phyloP scores from a whole-genome alignment of 2,797 vertebrate genomes.

The Acanthurus leucopareius region DNA sequence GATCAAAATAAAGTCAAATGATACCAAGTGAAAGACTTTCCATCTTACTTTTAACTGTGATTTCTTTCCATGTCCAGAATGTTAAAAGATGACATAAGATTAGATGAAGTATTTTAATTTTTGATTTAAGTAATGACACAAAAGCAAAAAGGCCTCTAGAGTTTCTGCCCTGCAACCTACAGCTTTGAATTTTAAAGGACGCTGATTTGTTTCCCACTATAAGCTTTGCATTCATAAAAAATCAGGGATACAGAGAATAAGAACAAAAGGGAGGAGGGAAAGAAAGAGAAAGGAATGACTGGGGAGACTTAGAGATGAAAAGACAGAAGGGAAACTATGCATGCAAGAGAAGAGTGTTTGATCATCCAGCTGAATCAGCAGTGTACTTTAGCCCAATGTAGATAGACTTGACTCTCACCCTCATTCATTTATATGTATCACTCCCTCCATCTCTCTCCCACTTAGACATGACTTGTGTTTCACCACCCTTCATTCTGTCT shows the following conservation, averaged over 20 bases:
- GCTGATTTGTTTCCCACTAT: conserved; percentile 17
- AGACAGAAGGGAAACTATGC: conserved; percentile 35
- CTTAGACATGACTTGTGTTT: neutral
- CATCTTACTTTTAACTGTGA: conserved; percentile 1
- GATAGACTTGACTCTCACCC: conserved; percentile 39
- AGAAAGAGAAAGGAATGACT: conserved; percentile 15
- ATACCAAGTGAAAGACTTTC: neutral
- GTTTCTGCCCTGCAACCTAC: conserved; percentile 32
- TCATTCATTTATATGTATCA: conserved; percentile 53
- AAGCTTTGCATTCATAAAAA: conserved; percentile 31
- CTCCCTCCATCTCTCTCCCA: conserved; percentile 10
- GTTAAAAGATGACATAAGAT: neutral
- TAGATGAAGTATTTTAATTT: conserved; percentile 1
- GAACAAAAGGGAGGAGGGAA: conserved; percentile 5
- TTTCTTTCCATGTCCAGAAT: neutral
- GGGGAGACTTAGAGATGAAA: conserved; percentile 28
- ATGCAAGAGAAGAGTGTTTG: conserved; percentile 48
- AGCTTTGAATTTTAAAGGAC: conserved; percentile 31
- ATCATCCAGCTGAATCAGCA: conserved; percentile 72
- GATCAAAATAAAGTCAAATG: conserved; percentile 1
- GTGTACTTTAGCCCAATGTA: conserved; percentile 48
- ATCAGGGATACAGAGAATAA: conserved; percentile 8
- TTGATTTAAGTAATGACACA: conserved; percentile 20
- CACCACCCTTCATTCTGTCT: too few relatives aligned
- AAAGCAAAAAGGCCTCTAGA: conserved; percentile 8